Base-by-base conservation (phyloP, 2,888 invertebrate species). In the Calliphora vomitoria region DNA sequence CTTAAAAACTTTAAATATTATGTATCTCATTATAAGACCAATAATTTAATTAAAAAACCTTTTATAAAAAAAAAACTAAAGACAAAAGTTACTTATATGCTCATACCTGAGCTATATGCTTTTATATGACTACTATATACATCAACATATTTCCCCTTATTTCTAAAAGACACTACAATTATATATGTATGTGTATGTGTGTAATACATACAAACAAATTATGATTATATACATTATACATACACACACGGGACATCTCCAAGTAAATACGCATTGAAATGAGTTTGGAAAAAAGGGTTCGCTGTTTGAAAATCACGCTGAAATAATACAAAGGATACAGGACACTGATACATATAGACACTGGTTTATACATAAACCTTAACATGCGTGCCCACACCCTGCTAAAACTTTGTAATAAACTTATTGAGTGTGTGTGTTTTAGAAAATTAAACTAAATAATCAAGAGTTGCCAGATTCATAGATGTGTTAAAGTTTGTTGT, bases 301-400 rank as follows among this genome's bases (percentile, higher is more conserved):
- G 35, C n/a, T 64, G 44, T 72, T 50, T 66, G 5, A 35, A 72
- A 72, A 66, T 66, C 76, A 78, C 72, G 18, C 20, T 25, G 47
- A 55, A 75, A 60, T 35, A 35, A 47, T 38, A 5, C 20, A 41
- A 82, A 53, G 25, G 31, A 50, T 50, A 47, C 18, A 58, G 11
- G 4, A 66, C 55, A 74, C 31, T 72, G 25, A 58, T n/a, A 47
- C 35, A 74, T 38, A 64, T 4, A 64, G 8, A 35, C 3, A 18
- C 31, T 25, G 2, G 31, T 35, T 15, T 31, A 31, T 13, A 60
- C 1, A 31, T 8, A 18, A 35, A 47, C 18, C 41, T 25, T 47
- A 68, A 74, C 89, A 90, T 91, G 91, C 91, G 92, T 91, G 72
- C 76, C 84, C 76, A 66, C 62, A 78, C 87, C 66, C 75, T 31